Evolutionary conservation across 2,113 vertebrate genomes (phyloP), one percentile per base, ranked within the genome.

Genomic region (Bujurquina vittata): DNA sequence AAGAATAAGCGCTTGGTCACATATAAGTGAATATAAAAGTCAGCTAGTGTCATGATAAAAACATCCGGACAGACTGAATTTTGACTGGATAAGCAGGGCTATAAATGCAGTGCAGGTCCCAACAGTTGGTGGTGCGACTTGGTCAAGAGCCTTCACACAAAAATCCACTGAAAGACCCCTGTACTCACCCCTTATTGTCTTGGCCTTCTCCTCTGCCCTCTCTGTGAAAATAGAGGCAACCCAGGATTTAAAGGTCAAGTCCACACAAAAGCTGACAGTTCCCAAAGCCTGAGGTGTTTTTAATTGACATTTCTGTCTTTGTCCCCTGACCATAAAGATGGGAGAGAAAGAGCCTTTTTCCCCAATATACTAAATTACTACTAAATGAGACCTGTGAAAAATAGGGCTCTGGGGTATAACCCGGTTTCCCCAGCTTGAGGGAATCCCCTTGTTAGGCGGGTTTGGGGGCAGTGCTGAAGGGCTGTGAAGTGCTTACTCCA

Each of bases 241-340:
- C 94, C 83, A 74, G 94, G 94, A 95, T 95, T 96, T 95, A 96
- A 95, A 96, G 95, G 95, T 96, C 95, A 96, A 91, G 90, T 90
- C 92, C 87, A 74, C 88, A 96, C 94, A 96, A 95, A 94, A 86
- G 93, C 87, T 78, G 90, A 85, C 91, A 82, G 87, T 87, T 89
- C 87, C 86, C 76, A 75, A 91, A 88, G 88, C 92, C 93, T 84
- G 93, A 95, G 94, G 92, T 93, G 94, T 91, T 95, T 95, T 95
- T 96, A 95, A 95, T 94, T 94, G 95, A 95, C 95, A 94, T 95
- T 94, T 94, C 93, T 92, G 91, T 90, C 93, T 93, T 95, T 93
- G 94, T 95, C 84, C 85, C 76, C 12, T 60, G 67, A 85, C 88
- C 90, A 93, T 92, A 88, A 93, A 90, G 90, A 89, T 77, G 52